These are phyloP conservation scores for Drosophila robusta DNA, from an alignment of 2,888 invertebrate species.

Conservation along the genomic window DNA sequence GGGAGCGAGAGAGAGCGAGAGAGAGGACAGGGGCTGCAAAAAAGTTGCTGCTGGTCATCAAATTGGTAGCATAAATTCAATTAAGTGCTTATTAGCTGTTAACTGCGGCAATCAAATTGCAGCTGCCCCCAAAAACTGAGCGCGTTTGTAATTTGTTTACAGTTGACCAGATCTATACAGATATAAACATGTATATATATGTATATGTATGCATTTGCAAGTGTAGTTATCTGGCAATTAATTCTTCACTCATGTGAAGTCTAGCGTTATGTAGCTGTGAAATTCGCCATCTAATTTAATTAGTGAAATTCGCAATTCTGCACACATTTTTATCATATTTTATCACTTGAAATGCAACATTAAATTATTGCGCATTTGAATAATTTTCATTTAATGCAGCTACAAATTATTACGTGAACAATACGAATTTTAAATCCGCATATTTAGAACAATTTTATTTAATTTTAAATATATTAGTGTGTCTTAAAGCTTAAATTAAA, in stretches of 20 bases:
- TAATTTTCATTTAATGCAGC: constrained; percentile 12
- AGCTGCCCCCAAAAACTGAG: constrained; percentile 1
- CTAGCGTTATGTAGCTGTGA: constrained; percentile 6
- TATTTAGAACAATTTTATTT: neutral
- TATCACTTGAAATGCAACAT: constrained; percentile 28
- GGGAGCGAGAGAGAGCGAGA: neutral
- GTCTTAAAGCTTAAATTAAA: neutral
- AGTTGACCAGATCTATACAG: neutral
- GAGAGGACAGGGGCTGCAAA: neutral
- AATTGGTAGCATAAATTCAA: constrained; percentile 63
- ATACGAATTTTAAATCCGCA: neutral
- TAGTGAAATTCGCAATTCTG: constrained; percentile 30
- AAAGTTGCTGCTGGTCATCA: constrained; percentile 25
- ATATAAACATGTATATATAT: neutral
- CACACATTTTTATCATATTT: constrained; percentile 23
- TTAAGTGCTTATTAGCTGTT: constrained; percentile 71
- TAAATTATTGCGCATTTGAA: constrained; percentile 35
- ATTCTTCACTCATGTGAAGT: constrained; percentile 54
- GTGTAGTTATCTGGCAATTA: neutral
- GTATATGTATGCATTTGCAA: neutral
- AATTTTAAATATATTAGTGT: neutral
- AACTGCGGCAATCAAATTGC: constrained; percentile 32
- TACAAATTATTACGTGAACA: too few relatives aligned
- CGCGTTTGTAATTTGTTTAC: constrained; percentile 4
- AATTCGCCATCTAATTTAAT: constrained; percentile 46